Evolutionary conservation across 2,888 invertebrate genomes (phyloP).

Genomic region (Trachelus troglodyta): DNA sequence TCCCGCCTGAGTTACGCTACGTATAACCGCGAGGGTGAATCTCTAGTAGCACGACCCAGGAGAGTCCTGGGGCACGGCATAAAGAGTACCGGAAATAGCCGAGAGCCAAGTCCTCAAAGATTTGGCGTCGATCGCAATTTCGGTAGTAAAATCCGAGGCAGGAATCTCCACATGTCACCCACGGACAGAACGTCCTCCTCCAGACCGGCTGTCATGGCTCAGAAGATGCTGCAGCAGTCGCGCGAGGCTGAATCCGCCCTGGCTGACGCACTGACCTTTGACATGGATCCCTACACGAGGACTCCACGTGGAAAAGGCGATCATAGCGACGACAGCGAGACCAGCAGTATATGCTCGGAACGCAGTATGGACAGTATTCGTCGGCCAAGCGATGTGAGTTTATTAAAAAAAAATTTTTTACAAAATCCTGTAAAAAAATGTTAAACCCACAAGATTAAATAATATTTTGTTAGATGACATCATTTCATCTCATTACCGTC

Average conservation of each 20-base stretch:
- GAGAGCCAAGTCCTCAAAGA: slow-evolving; percentile 68
- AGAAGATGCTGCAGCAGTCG: slow-evolving; percentile 86
- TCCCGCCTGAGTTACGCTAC: slow-evolving; percentile 83
- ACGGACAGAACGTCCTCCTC: slow-evolving; percentile 70
- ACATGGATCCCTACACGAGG: slow-evolving; percentile 58
- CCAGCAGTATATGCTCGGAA: slow-evolving; percentile 95
- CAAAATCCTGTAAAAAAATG: not conserved
- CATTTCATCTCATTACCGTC: not conserved
- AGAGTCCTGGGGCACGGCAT: slow-evolving; percentile 73
- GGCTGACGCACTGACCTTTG: slow-evolving; percentile 75
- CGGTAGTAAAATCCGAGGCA: slow-evolving; percentile 56
- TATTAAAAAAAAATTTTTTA: not conserved
- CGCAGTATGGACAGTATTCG: slow-evolving; percentile 86
- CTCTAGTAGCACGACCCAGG: slow-evolving; percentile 68
- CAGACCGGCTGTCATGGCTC: slow-evolving; percentile 76
- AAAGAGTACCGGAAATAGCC: slow-evolving; percentile 60
- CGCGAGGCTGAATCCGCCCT: slow-evolving; percentile 88
- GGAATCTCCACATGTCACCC: slow-evolving; percentile 59
- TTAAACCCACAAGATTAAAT: not conserved
- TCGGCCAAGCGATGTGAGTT: slow-evolving; percentile 82
- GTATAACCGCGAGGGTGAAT: slow-evolving; percentile 71
- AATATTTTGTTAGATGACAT: not conserved
- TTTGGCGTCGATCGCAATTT: slow-evolving; percentile 59
- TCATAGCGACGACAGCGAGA: slow-evolving; percentile 90
- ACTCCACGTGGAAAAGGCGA: slow-evolving; percentile 68